A percentile compares a stretch with the other conserved stretches of the same genome.
Conservation (phyloP, 2,888 invertebrate genomes). For the Disparrhopalites patrizii region DNA sequence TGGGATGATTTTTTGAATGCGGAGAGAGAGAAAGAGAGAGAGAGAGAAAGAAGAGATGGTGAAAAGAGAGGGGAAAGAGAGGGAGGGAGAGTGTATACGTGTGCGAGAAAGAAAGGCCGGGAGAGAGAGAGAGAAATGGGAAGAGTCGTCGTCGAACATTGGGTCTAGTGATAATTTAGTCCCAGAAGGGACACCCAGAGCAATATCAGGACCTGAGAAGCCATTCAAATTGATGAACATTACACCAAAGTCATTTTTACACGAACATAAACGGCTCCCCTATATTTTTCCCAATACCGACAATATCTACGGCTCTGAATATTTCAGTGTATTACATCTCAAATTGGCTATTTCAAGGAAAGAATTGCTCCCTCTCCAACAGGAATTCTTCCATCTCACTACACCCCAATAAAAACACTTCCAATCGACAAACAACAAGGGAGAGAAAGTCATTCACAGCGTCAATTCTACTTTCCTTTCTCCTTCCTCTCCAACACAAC, state of each 20-base stretch:
- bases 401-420: conserved; percentile 30
- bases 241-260: conserved; percentile 39
- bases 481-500: not conserved
- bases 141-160: conserved; percentile 21
- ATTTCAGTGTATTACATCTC: conserved; percentile 36
- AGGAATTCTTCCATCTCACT: conserved; percentile 24
- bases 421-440: conserved; percentile 25
- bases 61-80: not conserved
- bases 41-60: not conserved
- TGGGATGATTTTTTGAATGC: conserved; percentile 25
- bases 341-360: conserved; percentile 39
- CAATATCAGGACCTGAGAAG: conserved; percentile 30
- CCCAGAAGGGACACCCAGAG: conserved; percentile 35
- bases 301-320: conserved; percentile 33
- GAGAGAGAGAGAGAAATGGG: not conserved
- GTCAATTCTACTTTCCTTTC: conserved; percentile 10
- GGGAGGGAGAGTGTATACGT: no score
- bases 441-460: conserved; percentile 17
- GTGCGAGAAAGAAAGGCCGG: no score
- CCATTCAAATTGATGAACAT: conserved; percentile 44
- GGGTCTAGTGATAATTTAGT: conserved; percentile 37
- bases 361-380: conserved; percentile 32
- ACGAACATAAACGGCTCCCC: conserved; percentile 31
- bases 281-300: conserved; percentile 32
- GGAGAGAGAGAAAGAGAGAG: conserved; percentile 10